Evolutionary conservation across 2,797 vertebrate genomes (phyloP), one percentile per base, ranked within the genome.

Genomic region (Myotis pilosus): DNA sequence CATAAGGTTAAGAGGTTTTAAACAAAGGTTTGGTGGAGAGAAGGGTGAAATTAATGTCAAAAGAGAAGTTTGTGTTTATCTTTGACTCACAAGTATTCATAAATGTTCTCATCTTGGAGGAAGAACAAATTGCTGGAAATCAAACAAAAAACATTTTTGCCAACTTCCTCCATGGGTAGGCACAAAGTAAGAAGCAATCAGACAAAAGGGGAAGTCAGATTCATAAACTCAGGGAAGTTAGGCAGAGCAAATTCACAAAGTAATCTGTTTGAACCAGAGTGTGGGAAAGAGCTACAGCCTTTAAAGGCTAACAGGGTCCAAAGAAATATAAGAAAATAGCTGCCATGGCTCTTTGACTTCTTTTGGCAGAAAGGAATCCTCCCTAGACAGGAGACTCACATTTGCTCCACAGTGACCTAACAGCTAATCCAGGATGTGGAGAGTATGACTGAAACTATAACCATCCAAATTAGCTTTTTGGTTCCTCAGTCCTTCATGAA

Each of bases 91-190:
- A 66, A n/a, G 83, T 94, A 85, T 89, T 92, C 15, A 60, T 25
- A 13, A 96, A 94, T 76, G n/a, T 51, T 68, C 36, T 90, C 71
- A 84, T 28, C 17, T 90, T 92, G 33, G 7, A 85, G 38, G 44
- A 76, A 90, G 17, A 79, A 64, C 5, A 36, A 84, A 80, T 66
- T 84, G 10, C 28, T 92, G 22, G 33, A 19, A 66, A 47, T 53
- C 68, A 89, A 96, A 91, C 55, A 89, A 71, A 89, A 86, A 86
- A 33, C 13, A 51, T 78, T 78, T 69, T 69, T 79, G 25, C 36
- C 38, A 95, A 96, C 79, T 83, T 22, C 38, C 74, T 94, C 83
- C 28, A 55, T 76, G 75, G 7, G 16, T 60, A 89, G 22, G 47
- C 66, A 76, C 25, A 57, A 36, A 80, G 6, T 81, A 94, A 69